Percentiles rank a stretch among this genome's conserved stretches.
These are phyloP conservation scores for Maccullochella peelii DNA, from an alignment of 2,113 vertebrate genomes.

Conservation along the genomic window DNA sequence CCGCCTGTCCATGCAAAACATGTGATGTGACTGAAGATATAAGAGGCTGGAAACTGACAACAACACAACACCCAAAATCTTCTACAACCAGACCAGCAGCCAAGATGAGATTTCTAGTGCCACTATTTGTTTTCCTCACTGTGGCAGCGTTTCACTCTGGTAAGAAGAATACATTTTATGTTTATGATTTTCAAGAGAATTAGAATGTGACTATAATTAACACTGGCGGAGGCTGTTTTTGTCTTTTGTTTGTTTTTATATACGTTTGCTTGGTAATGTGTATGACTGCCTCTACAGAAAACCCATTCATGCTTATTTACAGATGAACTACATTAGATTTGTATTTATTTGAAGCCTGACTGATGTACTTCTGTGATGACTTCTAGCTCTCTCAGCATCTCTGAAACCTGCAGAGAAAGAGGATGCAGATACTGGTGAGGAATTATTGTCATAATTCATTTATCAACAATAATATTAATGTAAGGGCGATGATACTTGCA, in stretches of 20 bases:
- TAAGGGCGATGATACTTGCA: background rate
- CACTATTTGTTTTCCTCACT: slow-evolving; percentile 70
- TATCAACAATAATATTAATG: background rate
- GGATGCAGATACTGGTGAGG: slow-evolving; percentile 66
- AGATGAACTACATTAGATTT: background rate
- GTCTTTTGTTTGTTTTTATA: background rate
- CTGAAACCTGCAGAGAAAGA: slow-evolving; percentile 68
- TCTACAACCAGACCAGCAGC: slow-evolving; percentile 14
- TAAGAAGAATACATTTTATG: slow-evolving; percentile 56
- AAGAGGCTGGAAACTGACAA: slow-evolving; percentile 57
- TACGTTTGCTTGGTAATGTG: background rate
- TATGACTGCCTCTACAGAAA: background rate
- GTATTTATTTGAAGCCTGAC: slow-evolving; percentile 3
- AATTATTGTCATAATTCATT: background rate
- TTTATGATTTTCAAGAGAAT: background rate
- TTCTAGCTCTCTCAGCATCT: slow-evolving; percentile 73
- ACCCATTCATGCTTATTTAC: background rate
- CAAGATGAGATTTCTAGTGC: slow-evolving; percentile 72
- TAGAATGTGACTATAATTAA: background rate
- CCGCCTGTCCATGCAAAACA: slow-evolving; percentile 71
- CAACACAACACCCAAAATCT: slow-evolving; percentile 25
- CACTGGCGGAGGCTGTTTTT: background rate
- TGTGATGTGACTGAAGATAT: slow-evolving; percentile 77
- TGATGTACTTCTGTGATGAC: slow-evolving; percentile 19
- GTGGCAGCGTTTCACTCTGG: slow-evolving; percentile 73